These are phyloP conservation scores for Chorisops tibialis DNA, from an alignment of 2,888 invertebrate species.

Conservation along the genomic window DNA sequence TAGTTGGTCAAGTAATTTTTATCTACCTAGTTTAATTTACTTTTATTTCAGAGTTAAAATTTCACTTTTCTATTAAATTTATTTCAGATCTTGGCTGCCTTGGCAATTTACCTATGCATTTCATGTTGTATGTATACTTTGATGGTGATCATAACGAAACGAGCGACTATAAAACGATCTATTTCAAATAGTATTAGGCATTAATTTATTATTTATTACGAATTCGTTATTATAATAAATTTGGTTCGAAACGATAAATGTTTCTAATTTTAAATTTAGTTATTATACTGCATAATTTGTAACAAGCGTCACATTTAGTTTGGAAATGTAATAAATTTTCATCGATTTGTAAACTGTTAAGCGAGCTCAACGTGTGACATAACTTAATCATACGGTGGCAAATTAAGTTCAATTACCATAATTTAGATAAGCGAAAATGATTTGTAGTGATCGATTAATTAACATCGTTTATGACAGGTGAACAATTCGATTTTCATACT, in stretches of 20 bases:
- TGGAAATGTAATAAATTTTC: neutral
- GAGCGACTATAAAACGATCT: neutral
- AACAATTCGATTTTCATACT: neutral
- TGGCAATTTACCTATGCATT: constrained; percentile 1
- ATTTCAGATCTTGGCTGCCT: constrained; percentile 6
- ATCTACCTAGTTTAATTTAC: no score
- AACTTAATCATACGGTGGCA: neutral
- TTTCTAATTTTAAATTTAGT: no score
- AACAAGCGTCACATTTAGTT: neutral
- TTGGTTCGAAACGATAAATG: no score
- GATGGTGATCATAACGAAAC: constrained; percentile 13
- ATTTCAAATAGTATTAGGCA: neutral
- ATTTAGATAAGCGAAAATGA: constrained; percentile 18
- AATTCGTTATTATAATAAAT: neutral
- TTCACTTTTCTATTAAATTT: neutral
- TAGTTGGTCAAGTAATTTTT: no score
- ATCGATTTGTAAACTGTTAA: neutral
- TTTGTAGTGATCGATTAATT: constrained; percentile 25
- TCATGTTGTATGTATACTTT: constrained; percentile 8
- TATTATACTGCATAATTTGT: neutral
- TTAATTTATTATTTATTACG: neutral
- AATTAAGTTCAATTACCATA: constrained; percentile 6
- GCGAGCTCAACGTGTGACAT: neutral
- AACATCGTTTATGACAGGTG: constrained; percentile 25
- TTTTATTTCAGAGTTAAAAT: no score